phyloP scores from a whole-genome alignment of 2,113 vertebrate genomes.

The Lates calcarifer region DNA sequence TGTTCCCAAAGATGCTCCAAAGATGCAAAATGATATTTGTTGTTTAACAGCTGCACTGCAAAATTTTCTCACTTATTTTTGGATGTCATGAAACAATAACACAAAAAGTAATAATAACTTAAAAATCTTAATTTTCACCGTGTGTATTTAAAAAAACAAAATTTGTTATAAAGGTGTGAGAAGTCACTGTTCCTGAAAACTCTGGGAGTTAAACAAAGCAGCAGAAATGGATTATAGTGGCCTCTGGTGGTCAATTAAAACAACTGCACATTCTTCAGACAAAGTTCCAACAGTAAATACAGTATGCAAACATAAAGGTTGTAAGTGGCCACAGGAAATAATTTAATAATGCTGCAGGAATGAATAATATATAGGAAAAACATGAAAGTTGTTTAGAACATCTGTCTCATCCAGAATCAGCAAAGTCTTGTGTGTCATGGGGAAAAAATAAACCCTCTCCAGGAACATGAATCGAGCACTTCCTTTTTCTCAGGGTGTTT shows the following conservation, averaged over 20 bases:
- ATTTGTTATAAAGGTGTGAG: neutral
- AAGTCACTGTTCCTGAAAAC: neutral
- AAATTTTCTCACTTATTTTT: neutral
- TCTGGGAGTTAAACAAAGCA: neutral
- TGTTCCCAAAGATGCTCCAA: too few species aligned
- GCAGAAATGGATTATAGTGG: slow-evolving; percentile 20
- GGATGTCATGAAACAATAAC: too few species aligned
- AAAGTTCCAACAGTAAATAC: neutral
- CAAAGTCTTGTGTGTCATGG: slow-evolving; percentile 1
- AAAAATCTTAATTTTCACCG: too few species aligned
- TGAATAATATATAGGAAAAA: neutral
- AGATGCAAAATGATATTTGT: too few species aligned
- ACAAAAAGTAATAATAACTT: too few species aligned
- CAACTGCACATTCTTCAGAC: slow-evolving; percentile 20
- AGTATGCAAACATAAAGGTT: neutral
- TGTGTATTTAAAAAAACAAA: too few species aligned
- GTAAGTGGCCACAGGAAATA: neutral
- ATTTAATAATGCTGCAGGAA: neutral
- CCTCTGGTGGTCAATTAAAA: slow-evolving; percentile 57
- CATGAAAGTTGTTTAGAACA: neutral
- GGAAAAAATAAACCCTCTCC: neutral
- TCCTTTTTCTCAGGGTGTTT: slow-evolving; percentile 26
- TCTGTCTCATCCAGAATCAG: slow-evolving; percentile 8
- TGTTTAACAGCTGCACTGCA: too few species aligned
- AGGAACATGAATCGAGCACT: neutral